Conservation (phyloP, 2,797 vertebrate genomes). For the Sarcoramphus papa region DNA sequence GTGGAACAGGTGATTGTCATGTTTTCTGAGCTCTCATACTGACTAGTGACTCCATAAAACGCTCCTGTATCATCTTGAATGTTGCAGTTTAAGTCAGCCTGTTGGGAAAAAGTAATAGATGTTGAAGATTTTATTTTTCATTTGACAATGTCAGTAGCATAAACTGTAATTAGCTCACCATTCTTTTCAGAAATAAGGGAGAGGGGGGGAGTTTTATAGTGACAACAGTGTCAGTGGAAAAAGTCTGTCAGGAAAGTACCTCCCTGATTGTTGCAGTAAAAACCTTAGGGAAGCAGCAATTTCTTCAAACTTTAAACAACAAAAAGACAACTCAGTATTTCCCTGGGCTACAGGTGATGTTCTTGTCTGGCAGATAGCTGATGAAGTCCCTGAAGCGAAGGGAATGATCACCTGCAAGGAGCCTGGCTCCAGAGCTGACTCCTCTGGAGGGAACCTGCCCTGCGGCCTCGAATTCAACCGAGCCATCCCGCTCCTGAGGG, state of each 20-base stretch:
- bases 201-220: neutral
- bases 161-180: neutral
- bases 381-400: neutral
- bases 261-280: neutral
- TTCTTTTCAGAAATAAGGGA: neutral
- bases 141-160: neutral
- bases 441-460: neutral
- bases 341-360: neutral
- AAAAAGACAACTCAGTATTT: neutral
- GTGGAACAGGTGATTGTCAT: slow-evolving; percentile 99
- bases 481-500: neutral
- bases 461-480: accelerated
- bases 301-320: neutral
- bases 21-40: slow-evolving; percentile 98
- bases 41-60: slow-evolving; percentile 96
- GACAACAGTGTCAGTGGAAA: neutral
- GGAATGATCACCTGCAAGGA: neutral
- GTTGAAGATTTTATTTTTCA: neutral
- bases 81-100: slow-evolving; percentile 98
- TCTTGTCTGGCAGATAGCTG: neutral
- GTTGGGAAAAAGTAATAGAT: slow-evolving; percentile 19
- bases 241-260: neutral
- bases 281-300: neutral
- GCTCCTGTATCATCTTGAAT: slow-evolving; percentile 93
- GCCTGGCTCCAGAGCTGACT: neutral